Evolutionary conservation across 1,140 invertebrate genomes (phyloP).

Genomic region (Drosophila truncata): DNA sequence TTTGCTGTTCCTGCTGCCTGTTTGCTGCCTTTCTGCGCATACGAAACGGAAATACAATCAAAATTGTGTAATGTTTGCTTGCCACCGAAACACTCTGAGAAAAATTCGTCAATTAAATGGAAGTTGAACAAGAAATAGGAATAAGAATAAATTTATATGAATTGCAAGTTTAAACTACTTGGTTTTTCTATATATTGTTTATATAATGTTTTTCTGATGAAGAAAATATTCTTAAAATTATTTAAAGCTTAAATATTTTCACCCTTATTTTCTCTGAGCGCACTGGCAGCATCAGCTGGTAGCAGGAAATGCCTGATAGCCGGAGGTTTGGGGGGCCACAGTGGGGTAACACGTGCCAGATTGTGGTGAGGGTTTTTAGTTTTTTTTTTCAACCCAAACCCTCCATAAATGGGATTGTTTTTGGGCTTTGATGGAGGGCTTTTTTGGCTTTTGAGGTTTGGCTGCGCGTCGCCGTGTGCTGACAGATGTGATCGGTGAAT

Average conservation of each 20-base stretch:
- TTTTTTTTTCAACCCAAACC: conserved; percentile 8
- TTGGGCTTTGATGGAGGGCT: conserved; percentile 29
- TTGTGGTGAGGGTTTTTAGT: conserved; percentile 51
- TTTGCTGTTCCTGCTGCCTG: conserved; percentile 43
- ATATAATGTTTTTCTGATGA: background rate
- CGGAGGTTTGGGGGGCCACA: background rate
- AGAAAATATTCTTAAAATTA: background rate
- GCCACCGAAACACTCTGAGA: conserved; percentile 20
- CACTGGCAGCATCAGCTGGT: conserved; percentile 34
- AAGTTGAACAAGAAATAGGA: background rate
- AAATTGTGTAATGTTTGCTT: conserved; percentile 82
- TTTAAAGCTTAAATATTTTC: background rate
- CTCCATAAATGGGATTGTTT: conserved; percentile 28
- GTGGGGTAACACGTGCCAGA: conserved; percentile 36
- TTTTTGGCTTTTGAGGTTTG: conserved; percentile 51
- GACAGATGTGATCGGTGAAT: conserved; percentile 55
- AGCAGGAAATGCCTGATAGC: conserved; percentile 11
- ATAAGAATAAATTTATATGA: background rate
- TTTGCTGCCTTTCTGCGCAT: conserved; percentile 65
- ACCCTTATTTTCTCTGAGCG: conserved; percentile 1
- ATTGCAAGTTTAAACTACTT: no score
- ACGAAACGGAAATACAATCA: conserved; percentile 82
- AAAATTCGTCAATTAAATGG: background rate
- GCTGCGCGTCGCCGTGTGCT: conserved; percentile 23
- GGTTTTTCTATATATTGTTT: background rate